Evolutionary conservation across 1,140 invertebrate species (phyloP), one percentile per base, ranked within the genome.

Genomic region (Bombus confusus): DNA sequence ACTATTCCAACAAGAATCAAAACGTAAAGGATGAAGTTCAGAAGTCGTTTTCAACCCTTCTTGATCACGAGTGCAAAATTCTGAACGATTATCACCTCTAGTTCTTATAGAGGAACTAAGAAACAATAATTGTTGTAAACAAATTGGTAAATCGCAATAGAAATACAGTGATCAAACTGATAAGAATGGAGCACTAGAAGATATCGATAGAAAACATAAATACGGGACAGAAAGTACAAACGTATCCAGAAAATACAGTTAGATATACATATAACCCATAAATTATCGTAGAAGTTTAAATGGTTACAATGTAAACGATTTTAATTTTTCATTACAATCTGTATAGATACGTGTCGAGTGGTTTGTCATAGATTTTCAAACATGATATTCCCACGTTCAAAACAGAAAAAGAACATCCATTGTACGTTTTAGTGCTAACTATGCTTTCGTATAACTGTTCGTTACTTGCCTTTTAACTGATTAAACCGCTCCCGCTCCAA

Each of bases 401-500:
- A 43, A 31, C 15, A 43, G 25, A 22, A 12, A 10, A 75, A 28
- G n/a, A 13, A 62, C 18, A 59, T 25, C 37, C 5, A 15, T 18
- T n/a, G 37, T 1, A 6, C 25, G 28, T 22, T 62, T 9, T 2
- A 10, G 37, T 28, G 25, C 1, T 62, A 76, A 31, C 72, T 31
- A 31, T 37, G 47, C 28, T 9, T 25, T 22, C 37, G 34, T n/a
- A n/a, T n/a, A n/a, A n/a, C 52, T 57, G 74, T 76, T 76, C 57
- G 37, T 79, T 68, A 52, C 25, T 47, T 79, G 37, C 41, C 77
- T 79, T 68, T 79, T 79, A 79, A 47, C 41, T 52, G 77, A 79
- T 79, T 79, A 79, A 69, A 79, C 41, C 77, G 41, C 41, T 52
- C 57, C 75, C 75, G 4, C 12, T 12, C n/a, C 10, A 64, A 64